Evolutionary conservation across 1,140 invertebrate genomes (phyloP).

Genomic region (Anagrus nilaparvatae): DNA sequence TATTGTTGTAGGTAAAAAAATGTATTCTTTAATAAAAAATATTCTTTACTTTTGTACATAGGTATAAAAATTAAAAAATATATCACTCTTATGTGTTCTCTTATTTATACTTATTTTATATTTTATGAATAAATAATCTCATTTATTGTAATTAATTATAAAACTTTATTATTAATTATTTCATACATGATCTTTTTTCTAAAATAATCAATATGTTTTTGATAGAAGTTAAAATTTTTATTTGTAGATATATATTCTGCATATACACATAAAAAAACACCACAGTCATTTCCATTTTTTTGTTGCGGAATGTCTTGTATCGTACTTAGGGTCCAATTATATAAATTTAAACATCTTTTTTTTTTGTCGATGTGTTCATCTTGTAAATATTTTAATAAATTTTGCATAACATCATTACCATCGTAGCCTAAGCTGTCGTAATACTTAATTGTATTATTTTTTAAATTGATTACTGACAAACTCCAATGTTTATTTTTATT

Average conservation of each 20-base stretch:
- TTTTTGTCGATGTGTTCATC: conserved; percentile 85
- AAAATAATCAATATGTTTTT: conserved; percentile 90
- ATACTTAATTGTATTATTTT: conserved; percentile 66
- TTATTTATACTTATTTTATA: no score
- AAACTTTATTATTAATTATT: conserved; percentile 57
- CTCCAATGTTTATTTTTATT: conserved; percentile 96
- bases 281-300: conserved; percentile 94
- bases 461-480: conserved; percentile 77
- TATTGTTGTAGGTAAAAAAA: no score
- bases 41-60: no score
- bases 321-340: conserved; percentile 57
- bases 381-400: conserved; percentile 63
- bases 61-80: no score
- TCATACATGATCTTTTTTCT: conserved; percentile 85
- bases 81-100: no score
- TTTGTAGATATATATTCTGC: conserved; percentile 79
- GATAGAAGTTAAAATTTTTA: conserved; percentile 66
- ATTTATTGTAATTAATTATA: no score
- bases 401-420: conserved; percentile 63
- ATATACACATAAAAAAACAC: conserved; percentile 92
- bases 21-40: no score
- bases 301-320: conserved; percentile 82
- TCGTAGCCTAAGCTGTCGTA: conserved; percentile 86
- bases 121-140: no score
- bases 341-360: conserved; percentile 57